Evolutionary conservation across 2,888 invertebrate genomes (phyloP), one percentile per base, ranked within the genome.

Genomic region (Cyclophora albipunctata): DNA sequence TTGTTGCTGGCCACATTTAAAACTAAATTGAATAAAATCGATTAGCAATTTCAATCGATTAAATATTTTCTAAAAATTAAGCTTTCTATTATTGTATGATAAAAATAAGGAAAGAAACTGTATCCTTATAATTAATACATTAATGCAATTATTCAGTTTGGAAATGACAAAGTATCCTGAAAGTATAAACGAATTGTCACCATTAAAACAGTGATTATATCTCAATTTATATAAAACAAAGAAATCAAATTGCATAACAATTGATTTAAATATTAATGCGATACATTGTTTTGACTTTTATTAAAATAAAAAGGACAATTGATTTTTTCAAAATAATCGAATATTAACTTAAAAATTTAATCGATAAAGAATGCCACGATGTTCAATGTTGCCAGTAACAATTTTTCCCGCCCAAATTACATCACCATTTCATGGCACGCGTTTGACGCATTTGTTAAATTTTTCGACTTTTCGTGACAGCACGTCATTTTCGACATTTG

Each of bases 401-500:
- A 37, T 34, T 51, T 64, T 67, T 66, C 67, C 64, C 68, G 75
- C 72, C 71, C 50, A 57, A 55, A 82, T 87, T 86, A 86, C 87
- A 83, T 88, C 87, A 86, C 73, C 85, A 77, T 82, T 81, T 81
- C 83, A 84, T 84, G 84, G 84, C 84, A 84, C 81, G 83, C 85
- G 78, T 81, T 84, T 82, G 77, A 79, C 71, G 71, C 77, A 75
- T 75, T 71, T 71, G 70, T 78, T 77, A 80, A 37, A 81, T 73
- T 78, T 81, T 85, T 85, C 83, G 84, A 84, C 85, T 85, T 87
- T 87, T 85, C 84, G 84, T 88, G 87, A 88, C 87, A 86, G 85
- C 81, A 87, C 86, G 87, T 88, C 87, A 88, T 84, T 88, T 87
- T 84, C 84, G 87, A 88, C 87, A 83, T 88, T 88, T 88, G 87